A percentile compares a stretch with the other conserved stretches of the same genome.
phyloP scores from a whole-genome alignment of 2,113 vertebrate genomes.

The Crotalus tigris region DNA sequence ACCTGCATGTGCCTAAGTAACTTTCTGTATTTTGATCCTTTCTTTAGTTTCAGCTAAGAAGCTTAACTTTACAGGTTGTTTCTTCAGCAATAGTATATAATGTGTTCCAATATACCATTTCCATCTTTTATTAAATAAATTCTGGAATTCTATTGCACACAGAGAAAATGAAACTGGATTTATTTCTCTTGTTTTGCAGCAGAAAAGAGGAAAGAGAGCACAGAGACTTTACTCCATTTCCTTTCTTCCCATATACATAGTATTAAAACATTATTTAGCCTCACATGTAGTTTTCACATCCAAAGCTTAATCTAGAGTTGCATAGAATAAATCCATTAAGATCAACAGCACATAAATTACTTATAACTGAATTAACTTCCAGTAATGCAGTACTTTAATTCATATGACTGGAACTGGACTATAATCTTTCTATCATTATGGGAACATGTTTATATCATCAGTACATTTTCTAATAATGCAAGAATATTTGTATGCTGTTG shows the following conservation, averaged over 20 bases:
- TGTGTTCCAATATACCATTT: neutral
- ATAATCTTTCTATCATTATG: conserved; percentile 31
- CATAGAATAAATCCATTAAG: neutral
- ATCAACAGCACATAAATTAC: neutral
- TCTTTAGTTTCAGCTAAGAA: neutral
- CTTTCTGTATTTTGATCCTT: neutral
- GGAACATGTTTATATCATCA: neutral
- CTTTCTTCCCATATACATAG: neutral
- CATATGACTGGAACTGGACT: neutral
- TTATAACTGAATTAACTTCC: neutral
- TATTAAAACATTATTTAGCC: neutral
- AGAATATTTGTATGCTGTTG: neutral
- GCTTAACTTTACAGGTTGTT: neutral
- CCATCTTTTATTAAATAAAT: neutral
- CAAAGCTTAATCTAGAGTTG: neutral
- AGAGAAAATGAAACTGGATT: neutral
- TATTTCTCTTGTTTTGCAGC: neutral
- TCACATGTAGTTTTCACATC: neutral
- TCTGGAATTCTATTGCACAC: neutral
- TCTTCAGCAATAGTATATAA: neutral
- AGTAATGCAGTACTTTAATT: neutral
- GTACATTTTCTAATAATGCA: neutral
- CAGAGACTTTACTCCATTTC: neutral
- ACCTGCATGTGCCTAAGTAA: neutral
- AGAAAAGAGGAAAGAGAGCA: neutral